Evolutionary conservation across 2,888 invertebrate genomes (phyloP), one percentile per base, ranked within the genome.

Genomic region (Cyclophora albipunctata): DNA sequence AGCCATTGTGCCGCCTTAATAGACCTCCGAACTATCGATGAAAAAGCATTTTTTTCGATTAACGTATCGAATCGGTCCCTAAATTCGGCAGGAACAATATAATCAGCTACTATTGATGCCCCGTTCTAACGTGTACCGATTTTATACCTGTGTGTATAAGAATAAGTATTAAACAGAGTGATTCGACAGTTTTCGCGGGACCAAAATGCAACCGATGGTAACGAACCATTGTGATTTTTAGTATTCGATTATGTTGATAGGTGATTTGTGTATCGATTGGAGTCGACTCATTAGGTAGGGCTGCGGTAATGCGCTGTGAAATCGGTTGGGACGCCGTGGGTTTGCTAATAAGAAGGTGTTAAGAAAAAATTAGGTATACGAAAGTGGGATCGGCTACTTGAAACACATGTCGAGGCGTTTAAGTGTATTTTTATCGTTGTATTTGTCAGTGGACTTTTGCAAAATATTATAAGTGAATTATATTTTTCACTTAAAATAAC

Each of bases 211-310:
- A 62, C 68, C 67, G 70, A 64, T 68, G 74, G 73, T 88, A 87
- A 86, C 79, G 85, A 86, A 85, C 79, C 87, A 87, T 87, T 88
- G 86, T 87, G 78, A 71, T 75, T 84, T 77, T 71, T 67, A 57
- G 73, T 72, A 80, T 81, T 83, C 84, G 85, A 86, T 87, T 86
- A 87, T 82, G 67, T 72, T 76, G 77, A 77, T 79, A 67, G 76
- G 78, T 83, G 84, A 75, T 81, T 79, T 76, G 77, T 75, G 57
- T 61, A 47, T 61, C 58, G 58, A 57, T 58, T 64, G 51, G 49
- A 52, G 50, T 20, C 48, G 51, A 59, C 66, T 67, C 58, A 67
- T 71, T 66, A 66, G 20, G 57, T 47, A 35, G 55, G 50, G 48
- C 50, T 59, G 52, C 49, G 58, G 57, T 64, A 59, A 73, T 59